phyloP scores from a whole-genome alignment of 64 coral and sea anemone genomes.

The Acropora tenuis region DNA sequence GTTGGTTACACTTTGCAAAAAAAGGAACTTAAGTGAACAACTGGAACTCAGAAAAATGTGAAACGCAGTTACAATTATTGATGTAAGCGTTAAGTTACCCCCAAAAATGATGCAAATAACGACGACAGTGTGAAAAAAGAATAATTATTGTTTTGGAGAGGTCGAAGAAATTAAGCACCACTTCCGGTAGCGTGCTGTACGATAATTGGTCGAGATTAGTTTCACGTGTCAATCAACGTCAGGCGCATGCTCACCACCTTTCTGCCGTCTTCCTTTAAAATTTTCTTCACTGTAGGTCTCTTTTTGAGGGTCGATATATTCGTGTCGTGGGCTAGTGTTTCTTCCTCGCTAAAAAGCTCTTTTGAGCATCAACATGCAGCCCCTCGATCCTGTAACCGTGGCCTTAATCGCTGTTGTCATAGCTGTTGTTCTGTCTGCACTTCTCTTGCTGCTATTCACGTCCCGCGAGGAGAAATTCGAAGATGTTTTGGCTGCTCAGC shows the following conservation, averaged over 20 bases:
- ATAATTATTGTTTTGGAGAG: not conserved
- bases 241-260: not conserved
- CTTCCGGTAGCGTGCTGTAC: slow-evolving; percentile 45
- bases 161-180: not conserved
- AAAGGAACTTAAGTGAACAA: no score
- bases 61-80: no score
- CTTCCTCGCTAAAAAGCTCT: not conserved
- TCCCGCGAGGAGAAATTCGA: slow-evolving; percentile 67
- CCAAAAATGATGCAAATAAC: no score
- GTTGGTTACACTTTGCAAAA: no score
- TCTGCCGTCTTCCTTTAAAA: not conserved
- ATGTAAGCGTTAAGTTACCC: no score
- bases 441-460: slow-evolving; percentile 53
- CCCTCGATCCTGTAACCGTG: slow-evolving; percentile 53
- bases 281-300: not conserved
- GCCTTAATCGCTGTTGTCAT: slow-evolving; percentile 36
- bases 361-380: slow-evolving; percentile 41
- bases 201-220: slow-evolving; percentile 1
- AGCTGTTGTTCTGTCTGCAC: slow-evolving; percentile 41
- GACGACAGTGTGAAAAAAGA: not conserved
- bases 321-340: not conserved
- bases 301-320: not conserved
- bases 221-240: slow-evolving; percentile 26
- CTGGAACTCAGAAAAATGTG: no score
- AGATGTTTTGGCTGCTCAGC: slow-evolving; percentile 58